Evolutionary conservation across 2,113 vertebrate genomes (phyloP), one percentile per base, ranked within the genome.

Genomic region (Glareola pratincola): DNA sequence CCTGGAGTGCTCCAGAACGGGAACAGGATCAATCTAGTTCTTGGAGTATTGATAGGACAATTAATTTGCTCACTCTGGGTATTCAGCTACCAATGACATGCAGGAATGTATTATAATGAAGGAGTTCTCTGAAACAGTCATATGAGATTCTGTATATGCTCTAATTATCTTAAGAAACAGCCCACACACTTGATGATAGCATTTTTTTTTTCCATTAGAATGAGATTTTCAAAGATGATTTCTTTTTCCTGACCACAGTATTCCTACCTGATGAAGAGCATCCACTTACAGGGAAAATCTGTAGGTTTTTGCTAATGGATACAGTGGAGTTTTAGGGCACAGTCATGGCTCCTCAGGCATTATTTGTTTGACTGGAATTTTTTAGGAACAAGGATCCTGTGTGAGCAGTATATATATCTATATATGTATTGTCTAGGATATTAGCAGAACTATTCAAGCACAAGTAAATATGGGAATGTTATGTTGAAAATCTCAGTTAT

Each of bases 401-500:
- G 57, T 79, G 32, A 62, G 22, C 26, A 59, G 26, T 75, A 69
- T 83, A 62, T 88, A 9, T 43, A 30, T 83, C 19, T 93, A n/a
- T 72, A 75, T 64, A 54, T 64, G 37, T 64, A 88, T 92, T 79
- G 66, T 85, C 91, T 90, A 85, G 59, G 63, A 62, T 76, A 88
- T 91, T 94, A 91, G n/a, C 53, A 94, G 53, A 95, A 77, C 57
- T 93, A 91, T 79, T 77, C 63, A 87, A 96, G 67, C 13, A 24
- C 77, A 74, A 97, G 87, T 72, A 97, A 96, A 97, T 95, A 95
- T 79, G 71, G 78, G 75, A 95, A 97, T 92, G 88, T 88, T 95
- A 97, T 96, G 95, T 85, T 96, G 94, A 96, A 97, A 98, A 96
- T 98, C 95, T 97, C 97, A 97, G 97, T 97, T 98, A 98, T 98